A percentile compares a stretch with the other conserved stretches of the same genome.
Evolutionary conservation across 2,113 vertebrate genomes (phyloP).

Genomic region (Antechinus flavipes): DNA sequence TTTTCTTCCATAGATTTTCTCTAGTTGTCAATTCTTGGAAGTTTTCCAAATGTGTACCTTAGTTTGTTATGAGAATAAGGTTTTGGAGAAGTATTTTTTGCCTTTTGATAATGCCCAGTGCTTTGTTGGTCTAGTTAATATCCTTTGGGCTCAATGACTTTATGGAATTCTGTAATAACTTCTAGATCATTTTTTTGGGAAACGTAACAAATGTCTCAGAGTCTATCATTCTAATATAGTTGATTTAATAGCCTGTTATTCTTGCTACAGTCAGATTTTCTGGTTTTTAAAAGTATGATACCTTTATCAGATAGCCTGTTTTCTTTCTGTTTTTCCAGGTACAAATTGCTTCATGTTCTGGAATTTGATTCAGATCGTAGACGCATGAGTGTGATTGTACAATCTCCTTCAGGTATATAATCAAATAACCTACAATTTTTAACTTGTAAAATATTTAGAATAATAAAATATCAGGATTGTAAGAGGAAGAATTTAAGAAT

Average conservation of each 20-base stretch:
- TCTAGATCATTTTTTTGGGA: not conserved
- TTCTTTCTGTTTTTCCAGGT: slow-evolving; percentile 83
- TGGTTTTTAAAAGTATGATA: slow-evolving; percentile 39
- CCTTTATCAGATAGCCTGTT: slow-evolving; percentile 36
- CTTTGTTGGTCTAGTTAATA: not conserved
- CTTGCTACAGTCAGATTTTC: slow-evolving; percentile 40
- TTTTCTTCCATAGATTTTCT: not conserved
- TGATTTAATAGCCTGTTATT: slow-evolving; percentile 8
- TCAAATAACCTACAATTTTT: slow-evolving; percentile 37
- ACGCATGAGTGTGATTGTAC: slow-evolving; percentile 97
- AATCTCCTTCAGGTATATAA: slow-evolving; percentile 91
- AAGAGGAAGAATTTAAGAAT: not conserved
- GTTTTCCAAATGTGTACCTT: not conserved
- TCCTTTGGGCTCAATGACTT: not conserved
- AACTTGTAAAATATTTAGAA: slow-evolving; percentile 19
- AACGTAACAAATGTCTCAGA: not conserved
- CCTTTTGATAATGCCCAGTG: not conserved
- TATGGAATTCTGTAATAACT: not conserved
- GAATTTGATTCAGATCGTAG: slow-evolving; percentile 97
- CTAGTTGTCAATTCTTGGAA: not conserved
- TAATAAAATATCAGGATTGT: not conserved
- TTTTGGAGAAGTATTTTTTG: not conserved
- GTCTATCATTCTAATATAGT: slow-evolving; percentile 23
- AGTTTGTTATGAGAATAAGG: not conserved
- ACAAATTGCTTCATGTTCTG: slow-evolving; percentile 94